A percentile compares a stretch with the other conserved stretches of the same genome.
phyloP scores from a whole-genome alignment of 2,113 vertebrate species.

The Pimephales promelas region DNA sequence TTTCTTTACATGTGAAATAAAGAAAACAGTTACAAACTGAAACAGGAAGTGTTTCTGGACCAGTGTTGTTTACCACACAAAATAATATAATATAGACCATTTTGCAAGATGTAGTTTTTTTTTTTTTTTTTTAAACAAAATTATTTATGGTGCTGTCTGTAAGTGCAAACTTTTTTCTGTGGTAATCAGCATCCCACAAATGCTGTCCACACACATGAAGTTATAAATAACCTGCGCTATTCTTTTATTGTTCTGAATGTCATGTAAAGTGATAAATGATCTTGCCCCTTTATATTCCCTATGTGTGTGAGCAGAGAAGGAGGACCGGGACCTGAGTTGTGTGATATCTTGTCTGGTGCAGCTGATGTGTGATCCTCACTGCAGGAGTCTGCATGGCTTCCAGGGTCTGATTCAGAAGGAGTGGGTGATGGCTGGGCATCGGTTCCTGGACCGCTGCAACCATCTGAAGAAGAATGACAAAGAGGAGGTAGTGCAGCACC shows the following conservation, averaged over 20 bases:
- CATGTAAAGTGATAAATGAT: not conserved
- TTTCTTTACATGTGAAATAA: no score
- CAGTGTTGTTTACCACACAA: no score
- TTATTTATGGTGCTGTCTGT: no score
- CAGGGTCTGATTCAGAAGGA: conserved; percentile 97
- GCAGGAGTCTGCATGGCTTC: conserved; percentile 89
- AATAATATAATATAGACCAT: no score
- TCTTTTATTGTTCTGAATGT: not conserved
- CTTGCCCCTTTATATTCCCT: not conserved
- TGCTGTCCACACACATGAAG: not conserved
- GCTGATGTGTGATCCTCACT: conserved; percentile 94
- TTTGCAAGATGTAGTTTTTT: no score
- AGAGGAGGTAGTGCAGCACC: conserved; percentile 79
- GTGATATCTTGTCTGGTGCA: conserved; percentile 88
- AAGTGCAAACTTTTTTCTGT: not conserved
- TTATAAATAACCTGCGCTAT: not conserved
- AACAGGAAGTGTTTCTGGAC: no score
- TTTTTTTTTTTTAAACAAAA: not conserved
- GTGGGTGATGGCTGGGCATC: conserved; percentile 97
- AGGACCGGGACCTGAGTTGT: conserved; percentile 93
- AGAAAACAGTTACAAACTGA: no score
- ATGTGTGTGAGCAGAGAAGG: conserved; percentile 83
- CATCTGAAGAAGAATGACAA: conserved; percentile 93
- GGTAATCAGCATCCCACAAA: not conserved
- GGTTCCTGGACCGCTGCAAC: conserved; percentile 94